A percentile compares a stretch with the other conserved stretches of the same genome.
phyloP scores from a whole-genome alignment of 2,888 invertebrate genomes.

The Drosophila prolongata region DNA sequence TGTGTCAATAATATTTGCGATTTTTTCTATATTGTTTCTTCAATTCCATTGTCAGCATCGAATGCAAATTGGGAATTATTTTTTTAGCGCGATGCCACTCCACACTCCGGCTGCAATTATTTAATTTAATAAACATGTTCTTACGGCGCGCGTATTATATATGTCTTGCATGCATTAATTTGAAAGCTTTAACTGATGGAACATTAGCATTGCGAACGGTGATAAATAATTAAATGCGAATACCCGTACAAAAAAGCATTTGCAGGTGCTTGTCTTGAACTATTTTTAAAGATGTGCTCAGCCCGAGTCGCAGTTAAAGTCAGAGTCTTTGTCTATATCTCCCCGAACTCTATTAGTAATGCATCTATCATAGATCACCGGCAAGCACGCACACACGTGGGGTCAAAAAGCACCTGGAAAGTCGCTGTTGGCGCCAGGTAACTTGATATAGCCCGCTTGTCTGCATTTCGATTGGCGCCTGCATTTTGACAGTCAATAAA shows the following conservation, averaged over 20 bases:
- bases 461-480: conserved; percentile 35
- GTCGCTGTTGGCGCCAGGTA: conserved; percentile 41
- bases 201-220: conserved; percentile 44
- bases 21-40: conserved; percentile 36
- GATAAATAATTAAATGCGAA: conserved; percentile 42
- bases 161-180: conserved; percentile 55
- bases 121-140: conserved; percentile 71
- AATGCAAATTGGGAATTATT: conserved; percentile 64
- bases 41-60: conserved; percentile 44
- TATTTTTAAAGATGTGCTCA: conserved; percentile 81
- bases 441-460: conserved; percentile 36
- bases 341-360: conserved; percentile 61
- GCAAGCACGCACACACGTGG: conserved; percentile 6
- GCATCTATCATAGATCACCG: conserved; percentile 59
- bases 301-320: conserved; percentile 6
- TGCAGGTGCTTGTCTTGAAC: conserved; percentile 62
- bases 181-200: conserved; percentile 35
- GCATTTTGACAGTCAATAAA: conserved; percentile 80
- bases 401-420: conserved; percentile 59
- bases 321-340: conserved; percentile 18
- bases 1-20: conserved; percentile 67
- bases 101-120: conserved; percentile 51
- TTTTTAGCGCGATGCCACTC: conserved; percentile 28
- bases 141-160: conserved; percentile 42
- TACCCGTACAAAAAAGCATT: conserved; percentile 17